phyloP scores from a whole-genome alignment of 64 coral and sea anemone genomes.

The Dendronephthya gigantea region DNA sequence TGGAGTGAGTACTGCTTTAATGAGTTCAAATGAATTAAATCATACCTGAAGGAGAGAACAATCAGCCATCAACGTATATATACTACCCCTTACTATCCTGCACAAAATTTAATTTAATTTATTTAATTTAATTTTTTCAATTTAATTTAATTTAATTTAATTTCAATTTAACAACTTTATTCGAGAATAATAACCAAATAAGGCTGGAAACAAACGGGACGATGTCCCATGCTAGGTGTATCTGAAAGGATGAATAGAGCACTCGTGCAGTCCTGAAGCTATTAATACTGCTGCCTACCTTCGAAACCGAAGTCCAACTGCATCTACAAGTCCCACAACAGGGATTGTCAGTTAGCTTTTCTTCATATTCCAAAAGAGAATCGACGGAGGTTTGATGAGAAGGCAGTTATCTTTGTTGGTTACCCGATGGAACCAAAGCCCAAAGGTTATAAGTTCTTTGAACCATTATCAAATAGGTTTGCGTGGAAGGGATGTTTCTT shows the following conservation, averaged over 20 bases:
- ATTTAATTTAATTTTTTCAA: too few species aligned
- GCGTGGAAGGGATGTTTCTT: background rate
- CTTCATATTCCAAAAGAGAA: background rate
- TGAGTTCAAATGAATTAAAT: slow-evolving; percentile 41
- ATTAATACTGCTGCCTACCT: background rate
- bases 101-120: too few species aligned
- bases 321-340: background rate
- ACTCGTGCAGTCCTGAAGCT: slow-evolving; percentile 30
- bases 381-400: background rate
- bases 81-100: slow-evolving; percentile 21
- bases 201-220: too few species aligned
- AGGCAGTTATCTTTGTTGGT: background rate
- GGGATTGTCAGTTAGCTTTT: background rate
- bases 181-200: too few species aligned
- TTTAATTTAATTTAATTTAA: too few species aligned
- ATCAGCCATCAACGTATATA: slow-evolving; percentile 32
- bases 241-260: slow-evolving; percentile 58
- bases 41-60: slow-evolving; percentile 24
- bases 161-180: too few species aligned
- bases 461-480: background rate
- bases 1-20: slow-evolving; percentile 29
- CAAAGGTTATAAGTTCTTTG: background rate
- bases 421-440: slow-evolving; percentile 13
- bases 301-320: background rate
- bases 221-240: too few species aligned